Conservation (phyloP, 2,113 vertebrate species). For the Zosterops pallidus region DNA sequence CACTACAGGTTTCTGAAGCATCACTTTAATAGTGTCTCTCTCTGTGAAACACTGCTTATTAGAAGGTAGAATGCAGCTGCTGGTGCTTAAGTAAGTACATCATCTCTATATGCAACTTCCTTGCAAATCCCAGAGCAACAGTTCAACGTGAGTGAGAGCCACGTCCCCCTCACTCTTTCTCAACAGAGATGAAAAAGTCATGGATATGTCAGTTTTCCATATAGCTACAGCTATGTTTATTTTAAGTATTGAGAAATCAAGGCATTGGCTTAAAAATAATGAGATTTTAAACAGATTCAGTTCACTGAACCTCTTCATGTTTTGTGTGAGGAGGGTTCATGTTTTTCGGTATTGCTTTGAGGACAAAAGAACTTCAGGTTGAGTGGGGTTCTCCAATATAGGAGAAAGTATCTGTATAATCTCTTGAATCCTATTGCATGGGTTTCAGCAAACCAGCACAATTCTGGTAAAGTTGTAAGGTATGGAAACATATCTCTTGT, state of each 20-base stretch:
- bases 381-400: neutral
- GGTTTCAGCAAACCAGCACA: neutral
- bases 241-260: neutral
- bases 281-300: neutral
- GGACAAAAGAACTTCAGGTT: neutral
- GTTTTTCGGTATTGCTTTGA: neutral
- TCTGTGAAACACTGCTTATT: neutral
- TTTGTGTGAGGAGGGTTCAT: neutral
- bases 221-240: neutral
- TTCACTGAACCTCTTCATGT: neutral
- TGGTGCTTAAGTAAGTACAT: neutral
- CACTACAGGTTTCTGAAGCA: neutral
- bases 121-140: neutral
- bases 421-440: neutral
- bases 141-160: neutral
- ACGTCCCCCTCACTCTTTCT: neutral
- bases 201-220: neutral
- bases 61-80: neutral
- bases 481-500: neutral
- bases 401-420: neutral
- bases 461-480: neutral
- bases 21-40: neutral
- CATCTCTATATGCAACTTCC: neutral
- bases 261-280: neutral
- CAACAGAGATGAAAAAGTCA: neutral